These are phyloP conservation scores for Monoplex corrugatus DNA, from an alignment of 2,888 invertebrate genomes.

Conservation along the genomic window DNA sequence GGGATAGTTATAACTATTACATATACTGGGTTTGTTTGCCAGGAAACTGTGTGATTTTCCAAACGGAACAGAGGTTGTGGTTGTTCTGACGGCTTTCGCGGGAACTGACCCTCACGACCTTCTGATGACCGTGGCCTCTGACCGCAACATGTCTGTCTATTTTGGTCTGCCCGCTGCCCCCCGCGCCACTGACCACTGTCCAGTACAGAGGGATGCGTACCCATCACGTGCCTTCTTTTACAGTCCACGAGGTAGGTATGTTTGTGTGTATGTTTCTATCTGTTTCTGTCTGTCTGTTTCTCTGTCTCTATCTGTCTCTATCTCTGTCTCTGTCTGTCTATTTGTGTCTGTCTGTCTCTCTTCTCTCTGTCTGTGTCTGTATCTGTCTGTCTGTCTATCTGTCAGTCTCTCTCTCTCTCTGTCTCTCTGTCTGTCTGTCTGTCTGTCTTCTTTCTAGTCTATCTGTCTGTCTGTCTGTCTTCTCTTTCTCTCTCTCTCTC, in stretches of 20 bases:
- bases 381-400: background rate
- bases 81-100: slow-evolving; percentile 69
- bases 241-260: too few relatives aligned
- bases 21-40: background rate
- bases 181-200: background rate
- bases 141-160: slow-evolving; percentile 68
- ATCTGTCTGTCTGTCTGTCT: too few relatives aligned
- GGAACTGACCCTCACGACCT: slow-evolving; percentile 71
- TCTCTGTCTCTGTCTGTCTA: background rate
- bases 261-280: background rate
- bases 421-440: background rate
- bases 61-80: slow-evolving; percentile 63
- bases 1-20: too few relatives aligned
- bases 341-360: background rate
- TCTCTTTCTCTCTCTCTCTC: background rate
- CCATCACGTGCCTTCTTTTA: too few relatives aligned
- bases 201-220: too few relatives aligned
- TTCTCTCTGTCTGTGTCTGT: too few relatives aligned
- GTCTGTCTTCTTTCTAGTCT: too few relatives aligned
- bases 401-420: background rate
- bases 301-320: background rate
- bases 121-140: slow-evolving; percentile 64
- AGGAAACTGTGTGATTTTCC: slow-evolving; percentile 60
- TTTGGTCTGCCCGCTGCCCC: slow-evolving; percentile 70
- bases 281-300: background rate